A percentile compares a stretch with the other conserved stretches of the same genome.
Conservation (phyloP, 2,797 vertebrate genomes). For the Nasua narica region DNA sequence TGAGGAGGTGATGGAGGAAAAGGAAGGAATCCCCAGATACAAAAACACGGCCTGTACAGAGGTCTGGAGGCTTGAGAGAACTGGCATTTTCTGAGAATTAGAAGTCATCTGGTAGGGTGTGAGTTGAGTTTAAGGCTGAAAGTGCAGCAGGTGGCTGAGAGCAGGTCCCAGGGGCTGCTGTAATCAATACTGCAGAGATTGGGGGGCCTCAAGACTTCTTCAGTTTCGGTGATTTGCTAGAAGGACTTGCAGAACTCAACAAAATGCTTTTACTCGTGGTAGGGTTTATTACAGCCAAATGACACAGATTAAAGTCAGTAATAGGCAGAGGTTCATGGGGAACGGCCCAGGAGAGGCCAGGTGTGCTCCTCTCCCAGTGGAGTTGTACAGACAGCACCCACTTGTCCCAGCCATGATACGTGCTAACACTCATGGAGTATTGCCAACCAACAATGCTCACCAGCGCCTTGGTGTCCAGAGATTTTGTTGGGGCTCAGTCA, state of each 20-base stretch:
- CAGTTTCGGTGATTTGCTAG: not conserved
- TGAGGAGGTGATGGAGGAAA: not conserved
- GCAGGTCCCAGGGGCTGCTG: not conserved
- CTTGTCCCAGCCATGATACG: not conserved
- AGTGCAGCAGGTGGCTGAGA: not conserved
- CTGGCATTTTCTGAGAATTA: not conserved
- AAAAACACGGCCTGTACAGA: not conserved
- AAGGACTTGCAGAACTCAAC: not conserved
- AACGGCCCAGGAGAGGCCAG: too few relatives aligned
- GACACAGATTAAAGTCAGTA: not conserved
- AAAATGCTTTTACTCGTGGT: not conserved
- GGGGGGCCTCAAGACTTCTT: not conserved
- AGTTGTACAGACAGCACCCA: too few relatives aligned
- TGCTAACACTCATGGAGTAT: accelerated
- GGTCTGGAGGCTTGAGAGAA: not conserved
- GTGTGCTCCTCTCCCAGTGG: accelerated
- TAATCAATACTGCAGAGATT: not conserved
- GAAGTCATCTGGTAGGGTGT: not conserved
- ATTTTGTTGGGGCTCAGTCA: not conserved
- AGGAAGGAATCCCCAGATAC: not conserved
- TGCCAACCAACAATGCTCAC: not conserved
- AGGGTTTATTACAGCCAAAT: not conserved
- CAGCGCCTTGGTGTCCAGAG: not conserved
- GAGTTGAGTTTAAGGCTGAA: accelerated
- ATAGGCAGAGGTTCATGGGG: too few relatives aligned